Base-by-base conservation (phyloP, 2,113 vertebrate species). In the Rhinolophus ferrumequinum region DNA sequence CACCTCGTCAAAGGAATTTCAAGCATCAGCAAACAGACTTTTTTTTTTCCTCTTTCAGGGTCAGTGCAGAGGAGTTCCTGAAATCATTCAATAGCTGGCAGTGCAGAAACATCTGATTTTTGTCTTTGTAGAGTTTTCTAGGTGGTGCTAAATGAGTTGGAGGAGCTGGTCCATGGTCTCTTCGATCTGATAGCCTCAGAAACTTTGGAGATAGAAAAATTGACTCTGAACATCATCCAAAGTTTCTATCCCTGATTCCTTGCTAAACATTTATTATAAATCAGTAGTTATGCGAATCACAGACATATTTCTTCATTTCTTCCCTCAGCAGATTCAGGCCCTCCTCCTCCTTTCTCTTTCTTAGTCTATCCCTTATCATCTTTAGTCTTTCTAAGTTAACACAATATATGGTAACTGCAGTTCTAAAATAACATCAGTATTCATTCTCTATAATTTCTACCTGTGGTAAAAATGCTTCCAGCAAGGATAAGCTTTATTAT, bases 401-500 rank as follows among this genome's bases (percentile, higher is more conserved):
- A 85, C 21, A 92, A 60, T 86, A 83, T 75, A 82, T 11, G 69
- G 3, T 89, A 50, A 85, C 64, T 18, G 0, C 6, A 54, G 9
- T 50, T 80, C 77, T 47, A 75, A 77, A 81, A 96, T 67, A 62
- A 50, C 0, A 44, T 79, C 93, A 86, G 54, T 54, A 35, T 96
- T 2, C 77, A 11, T 82, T 96, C 85, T 97, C 2, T 96, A 14
- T 95, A 80, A 95, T 94, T 67, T 95, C 91, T 96, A 33, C 94
- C 66, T 93, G 87, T 93, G 69, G 96, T 95, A 96, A 86, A 93
- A 95, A 96, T 93, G 13, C 5, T 96, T 98, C 90, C 95, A 77
- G 88, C 70, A 95, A 88, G 11, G 41, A 62, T 13, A 38, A 88
- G 89, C 16, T 76, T 93, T 95, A 88, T 90, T 96, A 38, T 96